Evolutionary conservation across 1,140 invertebrate species (phyloP), one percentile per base, ranked within the genome.

Genomic region (Ganaspis sp.): DNA sequence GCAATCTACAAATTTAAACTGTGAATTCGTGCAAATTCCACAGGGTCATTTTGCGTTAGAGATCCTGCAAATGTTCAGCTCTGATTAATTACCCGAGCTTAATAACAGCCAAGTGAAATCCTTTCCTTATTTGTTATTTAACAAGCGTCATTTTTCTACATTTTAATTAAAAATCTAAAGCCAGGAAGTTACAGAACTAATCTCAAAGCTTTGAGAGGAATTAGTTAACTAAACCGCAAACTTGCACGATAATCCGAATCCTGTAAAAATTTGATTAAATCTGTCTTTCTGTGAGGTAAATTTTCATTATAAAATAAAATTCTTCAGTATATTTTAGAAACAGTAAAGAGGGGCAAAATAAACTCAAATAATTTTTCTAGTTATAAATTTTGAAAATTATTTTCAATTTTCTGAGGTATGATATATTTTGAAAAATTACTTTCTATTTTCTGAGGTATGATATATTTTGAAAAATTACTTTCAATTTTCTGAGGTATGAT

Each of bases 1-100:
- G 53, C 19, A 58, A 58, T 58, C 53, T 58, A 21, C 23, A 26
- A 58, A 58, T 58, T 64, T 64, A 64, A 64, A 23, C 23, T 64
- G 54, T 9, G 54, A 64, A 29, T 64, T 64, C 54, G 9, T 9
- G 9, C 1, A 64, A 64, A 64, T 64, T 26, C 54, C 54, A 58
- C 9, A 58, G 19, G 19, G 21, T 26, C 53, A 58, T 58, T 58
- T 58, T 58, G n/a, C n/a, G 19, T 15, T 29, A 64, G 54, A 29
- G 11, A 64, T 29, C 54, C 23, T 64, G 12, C 11, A 34, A 64
- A 64, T 26, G 54, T 29, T 12, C 23, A n/a, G 23, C 54, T 49
- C 45, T 64, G 54, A 64, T 29, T 64, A 64, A 64, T 64, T 9
- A 5, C 12, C 15, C 5, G 17, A 49, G 12, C 45, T 49, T 17